Evolutionary conservation across 2,113 vertebrate species (phyloP).

Genomic region (Pygoscelis adeliae): DNA sequence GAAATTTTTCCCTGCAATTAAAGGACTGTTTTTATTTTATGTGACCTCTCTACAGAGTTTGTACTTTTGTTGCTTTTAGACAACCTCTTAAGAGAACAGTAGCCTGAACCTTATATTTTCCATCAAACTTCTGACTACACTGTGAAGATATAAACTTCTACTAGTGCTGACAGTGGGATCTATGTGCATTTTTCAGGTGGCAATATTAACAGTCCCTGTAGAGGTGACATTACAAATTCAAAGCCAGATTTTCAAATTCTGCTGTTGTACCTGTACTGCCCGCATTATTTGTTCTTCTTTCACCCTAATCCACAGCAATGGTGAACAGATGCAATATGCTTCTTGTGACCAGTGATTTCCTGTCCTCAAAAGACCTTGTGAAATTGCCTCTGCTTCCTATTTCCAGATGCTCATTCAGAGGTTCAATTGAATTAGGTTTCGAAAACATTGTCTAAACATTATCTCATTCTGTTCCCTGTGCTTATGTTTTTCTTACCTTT

Average conservation of each 20-base stretch:
- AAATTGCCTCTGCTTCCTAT: not conserved
- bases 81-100: not conserved
- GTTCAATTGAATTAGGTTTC: not conserved
- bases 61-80: not conserved
- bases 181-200: not conserved
- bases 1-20: not conserved
- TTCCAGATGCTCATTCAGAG: conserved; percentile 18
- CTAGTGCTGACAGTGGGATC: not conserved
- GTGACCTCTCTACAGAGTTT: not conserved
- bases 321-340: not conserved
- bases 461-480: not conserved
- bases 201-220: not conserved
- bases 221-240: not conserved
- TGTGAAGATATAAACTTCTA: not conserved
- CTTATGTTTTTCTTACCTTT: not conserved
- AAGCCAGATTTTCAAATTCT: not conserved
- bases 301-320: not conserved
- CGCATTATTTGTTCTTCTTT: not conserved
- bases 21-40: not conserved
- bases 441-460: not conserved
- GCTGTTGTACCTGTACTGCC: not conserved
- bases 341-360: not conserved
- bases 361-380: not conserved
- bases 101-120: not conserved
- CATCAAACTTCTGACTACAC: not conserved